These are phyloP conservation scores for Apteryx mantelli DNA, from an alignment of 2,113 vertebrate genomes.

Conservation along the genomic window DNA sequence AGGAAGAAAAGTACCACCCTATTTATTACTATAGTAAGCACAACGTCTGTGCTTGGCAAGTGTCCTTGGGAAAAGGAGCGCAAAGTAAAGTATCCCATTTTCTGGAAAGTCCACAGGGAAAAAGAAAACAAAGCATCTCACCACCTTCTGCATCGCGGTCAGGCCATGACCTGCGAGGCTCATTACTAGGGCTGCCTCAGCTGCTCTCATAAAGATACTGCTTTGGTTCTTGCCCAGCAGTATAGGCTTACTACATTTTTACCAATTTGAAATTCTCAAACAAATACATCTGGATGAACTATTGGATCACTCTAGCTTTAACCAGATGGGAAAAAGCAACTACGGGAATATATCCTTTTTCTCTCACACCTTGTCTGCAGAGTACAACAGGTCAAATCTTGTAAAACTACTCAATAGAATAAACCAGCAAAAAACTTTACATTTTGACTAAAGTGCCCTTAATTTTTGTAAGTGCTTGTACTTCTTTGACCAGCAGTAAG, in stretches of 20 bases:
- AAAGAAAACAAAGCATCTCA: not conserved
- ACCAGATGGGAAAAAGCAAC: not conserved
- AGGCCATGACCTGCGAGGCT: not conserved
- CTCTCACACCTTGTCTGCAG: not conserved
- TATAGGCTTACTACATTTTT: not conserved
- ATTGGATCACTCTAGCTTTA: not conserved
- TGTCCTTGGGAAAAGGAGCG: conserved; percentile 28
- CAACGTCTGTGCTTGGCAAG: conserved; percentile 1
- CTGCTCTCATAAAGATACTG: not conserved
- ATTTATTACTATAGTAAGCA: conserved; percentile 47
- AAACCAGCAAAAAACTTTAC: not conserved
- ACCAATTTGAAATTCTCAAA: not conserved
- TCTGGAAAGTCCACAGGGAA: not conserved
- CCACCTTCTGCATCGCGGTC: not conserved
- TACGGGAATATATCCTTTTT: not conserved
- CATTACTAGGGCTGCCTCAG: not conserved
- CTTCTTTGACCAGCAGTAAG: not conserved
- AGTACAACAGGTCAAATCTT: not conserved
- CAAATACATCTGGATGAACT: not conserved
- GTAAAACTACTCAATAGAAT: not conserved
- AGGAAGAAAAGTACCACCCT: conserved; percentile 1
- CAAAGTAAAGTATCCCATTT: not conserved
- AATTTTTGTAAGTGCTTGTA: not conserved
- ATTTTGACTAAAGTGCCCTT: not conserved
- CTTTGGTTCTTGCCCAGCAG: not conserved